Conservation (phyloP, 2,113 vertebrate genomes). For the Ardeotis arabs region DNA sequence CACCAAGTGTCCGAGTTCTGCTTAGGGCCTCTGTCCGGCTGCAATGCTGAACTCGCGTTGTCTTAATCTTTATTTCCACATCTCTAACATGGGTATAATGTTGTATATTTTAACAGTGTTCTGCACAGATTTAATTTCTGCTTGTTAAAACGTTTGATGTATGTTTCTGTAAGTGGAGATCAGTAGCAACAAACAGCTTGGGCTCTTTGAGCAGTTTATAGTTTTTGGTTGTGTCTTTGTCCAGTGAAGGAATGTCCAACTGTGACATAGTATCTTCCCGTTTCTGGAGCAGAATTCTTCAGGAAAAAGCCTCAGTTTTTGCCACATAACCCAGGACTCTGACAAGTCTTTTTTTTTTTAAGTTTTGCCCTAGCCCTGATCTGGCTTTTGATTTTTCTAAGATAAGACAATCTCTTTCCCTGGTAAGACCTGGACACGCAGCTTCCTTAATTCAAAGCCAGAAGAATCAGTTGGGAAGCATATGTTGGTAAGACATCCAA, state of each 20-base stretch:
- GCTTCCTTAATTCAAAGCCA: not conserved
- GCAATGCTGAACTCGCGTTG: accelerated
- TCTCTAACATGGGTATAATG: not conserved
- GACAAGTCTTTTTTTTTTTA: not conserved
- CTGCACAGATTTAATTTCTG: not conserved
- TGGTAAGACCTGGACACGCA: not conserved
- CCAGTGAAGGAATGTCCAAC: not conserved
- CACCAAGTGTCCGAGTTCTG: accelerated
- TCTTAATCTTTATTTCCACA: not conserved
- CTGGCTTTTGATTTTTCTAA: not conserved
- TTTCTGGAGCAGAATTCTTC: not conserved
- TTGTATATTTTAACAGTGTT: not conserved
- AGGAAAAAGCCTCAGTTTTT: not conserved
- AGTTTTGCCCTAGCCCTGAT: not conserved
- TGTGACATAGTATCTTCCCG: not conserved
- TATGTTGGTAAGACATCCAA: not conserved
- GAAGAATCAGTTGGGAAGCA: not conserved
- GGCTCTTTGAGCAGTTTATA: not conserved
- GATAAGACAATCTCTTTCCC: not conserved
- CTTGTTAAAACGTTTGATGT: not conserved
- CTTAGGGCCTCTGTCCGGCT: accelerated
- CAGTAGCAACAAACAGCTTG: not conserved
- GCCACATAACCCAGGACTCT: not conserved
- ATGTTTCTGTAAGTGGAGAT: not conserved
- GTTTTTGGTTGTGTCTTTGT: not conserved